Evolutionary conservation across 2,797 vertebrate genomes (phyloP), one percentile per base, ranked within the genome.

Genomic region (Rachycentron canadum): DNA sequence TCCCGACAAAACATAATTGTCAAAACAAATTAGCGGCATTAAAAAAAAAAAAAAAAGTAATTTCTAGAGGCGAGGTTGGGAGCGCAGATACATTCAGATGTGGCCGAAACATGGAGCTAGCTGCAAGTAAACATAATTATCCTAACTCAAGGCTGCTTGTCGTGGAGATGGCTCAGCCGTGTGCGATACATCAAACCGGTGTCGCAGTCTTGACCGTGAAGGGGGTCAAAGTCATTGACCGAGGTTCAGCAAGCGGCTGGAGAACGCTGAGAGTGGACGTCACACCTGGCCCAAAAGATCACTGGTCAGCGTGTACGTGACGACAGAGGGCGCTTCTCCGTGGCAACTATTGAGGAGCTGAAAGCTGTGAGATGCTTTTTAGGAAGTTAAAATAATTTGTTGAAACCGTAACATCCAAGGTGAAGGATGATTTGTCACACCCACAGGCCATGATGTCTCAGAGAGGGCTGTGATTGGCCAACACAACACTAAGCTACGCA

Each of bases 291-390:
- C 32, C 3, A 9, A 25, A 23, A 25, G 38, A 8, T 47, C n/a
- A 12, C 28, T 7, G 25, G 25, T 34, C 7, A 34, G 19, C 13
- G 2, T 19, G 28, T 41, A 30, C 2, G 0, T 47, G 26, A 52
- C 10, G 5, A 38, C 34, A 7, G 23, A 41, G 16, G 23, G n/a
- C n/a, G 28, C 34, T 41, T 70, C 17, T 32, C 72, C 67, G 61
- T 66, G 77, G 49, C 34, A 69, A 79, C 52, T 25, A 26, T 43
- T 21, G 8, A 28, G 21, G 49, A 32, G 36, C 47, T 21, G 14
- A 7, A 14, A 47, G 36, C 47, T 21, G 14, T 4, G 10, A 47
- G 25, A 21, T 28, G 25, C 26, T 16, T 53, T 55, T 64, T 45
- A 59, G 28, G 40, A 13, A 34, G 36, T 16, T 32, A 28, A 28